Evolutionary conservation across 2,113 vertebrate species (phyloP).

Genomic region (Sylvia atricapilla): DNA sequence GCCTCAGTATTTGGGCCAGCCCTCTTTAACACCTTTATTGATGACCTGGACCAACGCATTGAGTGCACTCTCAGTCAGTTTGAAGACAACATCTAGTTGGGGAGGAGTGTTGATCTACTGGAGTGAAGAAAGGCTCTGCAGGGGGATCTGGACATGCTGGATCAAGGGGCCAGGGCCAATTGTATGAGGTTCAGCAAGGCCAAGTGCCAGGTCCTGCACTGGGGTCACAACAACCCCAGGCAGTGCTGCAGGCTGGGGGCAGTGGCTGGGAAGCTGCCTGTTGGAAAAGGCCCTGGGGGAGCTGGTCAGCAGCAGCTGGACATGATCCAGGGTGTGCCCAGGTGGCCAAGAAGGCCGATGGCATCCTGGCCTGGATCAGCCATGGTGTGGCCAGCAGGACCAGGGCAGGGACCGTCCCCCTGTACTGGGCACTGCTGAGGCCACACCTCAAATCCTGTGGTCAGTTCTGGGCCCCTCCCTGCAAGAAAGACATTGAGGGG

Average conservation of each 20-base stretch:
- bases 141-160: background rate
- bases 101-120: background rate
- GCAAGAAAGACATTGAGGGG: background rate
- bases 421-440: background rate
- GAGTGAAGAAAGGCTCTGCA: fast-evolving
- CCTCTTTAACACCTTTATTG: background rate
- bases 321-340: background rate
- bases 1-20: background rate
- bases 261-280: fast-evolving
- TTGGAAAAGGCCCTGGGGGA: background rate
- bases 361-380: background rate
- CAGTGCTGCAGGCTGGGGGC: fast-evolving
- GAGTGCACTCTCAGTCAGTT: background rate
- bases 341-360: background rate
- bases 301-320: background rate
- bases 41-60: fast-evolving
- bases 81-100: fast-evolving
- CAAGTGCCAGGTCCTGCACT: background rate
- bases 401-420: background rate
- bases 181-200: fast-evolving
- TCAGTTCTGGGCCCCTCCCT: background rate
- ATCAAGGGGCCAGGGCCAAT: fast-evolving
- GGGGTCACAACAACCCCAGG: background rate
- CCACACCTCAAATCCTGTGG: background rate
- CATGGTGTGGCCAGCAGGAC: background rate